Evolutionary conservation across 1,140 invertebrate species (phyloP).

Genomic region (Papilio xuthus): DNA sequence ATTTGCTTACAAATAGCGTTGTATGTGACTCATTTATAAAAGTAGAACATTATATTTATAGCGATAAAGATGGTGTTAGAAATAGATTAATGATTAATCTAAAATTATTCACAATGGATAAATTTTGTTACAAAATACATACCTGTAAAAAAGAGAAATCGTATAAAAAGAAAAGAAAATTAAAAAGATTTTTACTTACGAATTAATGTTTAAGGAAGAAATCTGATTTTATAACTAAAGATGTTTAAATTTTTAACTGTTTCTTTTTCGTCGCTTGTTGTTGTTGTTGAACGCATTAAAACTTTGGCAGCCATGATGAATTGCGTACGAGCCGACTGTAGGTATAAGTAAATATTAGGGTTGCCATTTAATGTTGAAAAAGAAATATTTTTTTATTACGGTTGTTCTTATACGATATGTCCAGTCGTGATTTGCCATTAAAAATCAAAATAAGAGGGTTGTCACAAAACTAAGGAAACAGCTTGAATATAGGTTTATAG

Average conservation of each 20-base stretch:
- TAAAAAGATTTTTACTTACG: background rate
- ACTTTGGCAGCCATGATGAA: constrained; percentile 22
- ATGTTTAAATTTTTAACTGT: background rate
- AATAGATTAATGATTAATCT: background rate
- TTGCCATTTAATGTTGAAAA: background rate
- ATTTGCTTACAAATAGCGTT: constrained; percentile 6
- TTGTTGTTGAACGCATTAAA: constrained; percentile 7
- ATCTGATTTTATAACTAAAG: background rate
- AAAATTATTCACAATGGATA: background rate
- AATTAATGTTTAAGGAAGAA: background rate
- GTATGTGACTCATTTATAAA: background rate
- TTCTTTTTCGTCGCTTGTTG: background rate
- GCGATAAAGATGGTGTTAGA: background rate
- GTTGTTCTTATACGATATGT: background rate
- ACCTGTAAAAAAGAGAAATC: background rate
- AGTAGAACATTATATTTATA: constrained; percentile 13
- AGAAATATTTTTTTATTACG: background rate
- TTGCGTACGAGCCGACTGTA: background rate
- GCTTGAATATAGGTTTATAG: too few species aligned
- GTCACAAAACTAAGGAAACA: too few species aligned
- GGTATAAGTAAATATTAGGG: background rate
- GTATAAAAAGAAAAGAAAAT: background rate
- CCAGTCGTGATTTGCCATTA: too few species aligned
- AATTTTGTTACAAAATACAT: background rate
- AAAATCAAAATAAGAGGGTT: too few species aligned